phyloP scores from a whole-genome alignment of 2,113 vertebrate genomes.

The Nestor notabilis region DNA sequence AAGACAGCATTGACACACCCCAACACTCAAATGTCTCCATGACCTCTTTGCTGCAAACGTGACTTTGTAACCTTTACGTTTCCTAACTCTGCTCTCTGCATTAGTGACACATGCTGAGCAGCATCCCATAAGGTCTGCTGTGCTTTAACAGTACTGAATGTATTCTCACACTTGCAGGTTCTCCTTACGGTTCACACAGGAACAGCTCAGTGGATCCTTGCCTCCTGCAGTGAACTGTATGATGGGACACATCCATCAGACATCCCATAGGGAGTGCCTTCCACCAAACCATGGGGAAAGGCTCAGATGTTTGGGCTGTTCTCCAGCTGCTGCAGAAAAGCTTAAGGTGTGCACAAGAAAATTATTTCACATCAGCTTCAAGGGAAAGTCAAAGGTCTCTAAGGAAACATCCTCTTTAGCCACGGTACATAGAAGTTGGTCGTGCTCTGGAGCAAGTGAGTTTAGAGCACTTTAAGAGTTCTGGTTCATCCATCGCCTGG shows the following conservation, averaged over 20 bases:
- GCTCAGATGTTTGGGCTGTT: background rate
- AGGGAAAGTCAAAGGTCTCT: background rate
- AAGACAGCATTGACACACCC: background rate
- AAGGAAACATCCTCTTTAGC: background rate
- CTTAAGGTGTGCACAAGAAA: background rate
- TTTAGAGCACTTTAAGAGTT: background rate
- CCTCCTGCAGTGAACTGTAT: background rate
- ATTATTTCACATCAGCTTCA: background rate
- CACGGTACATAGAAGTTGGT: rapidly evolving
- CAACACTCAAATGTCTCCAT: rapidly evolving
- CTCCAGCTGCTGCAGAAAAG: background rate
- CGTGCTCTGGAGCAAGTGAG: background rate
- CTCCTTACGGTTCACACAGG: background rate
- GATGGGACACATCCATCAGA: background rate
- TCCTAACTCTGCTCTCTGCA: rapidly evolving
- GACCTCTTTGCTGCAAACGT: background rate
- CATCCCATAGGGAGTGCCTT: background rate
- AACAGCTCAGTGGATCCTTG: background rate
- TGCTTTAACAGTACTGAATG: background rate
- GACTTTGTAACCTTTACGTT: background rate
- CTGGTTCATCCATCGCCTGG: background rate
- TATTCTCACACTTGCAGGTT: background rate
- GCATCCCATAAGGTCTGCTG: background rate
- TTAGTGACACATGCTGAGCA: rapidly evolving
- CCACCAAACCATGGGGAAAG: background rate